Base-by-base conservation (phyloP, 2,888 invertebrate species). In the Synanthedon myopaeformis region DNA sequence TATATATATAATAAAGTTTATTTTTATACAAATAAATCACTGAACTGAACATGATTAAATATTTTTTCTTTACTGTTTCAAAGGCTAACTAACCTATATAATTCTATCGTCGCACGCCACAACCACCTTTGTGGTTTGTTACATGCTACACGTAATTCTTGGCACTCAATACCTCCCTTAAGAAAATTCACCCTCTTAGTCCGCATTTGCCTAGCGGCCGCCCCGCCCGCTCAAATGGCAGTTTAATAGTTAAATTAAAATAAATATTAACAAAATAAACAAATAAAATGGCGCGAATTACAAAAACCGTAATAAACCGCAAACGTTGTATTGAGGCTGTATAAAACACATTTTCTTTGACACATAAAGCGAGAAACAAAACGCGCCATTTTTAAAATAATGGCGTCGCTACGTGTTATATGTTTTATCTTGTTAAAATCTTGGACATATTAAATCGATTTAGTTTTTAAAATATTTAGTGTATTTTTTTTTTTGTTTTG, bases 101-200 rank as follows among this genome's bases (percentile, higher is more conserved):
- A 56, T 54, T 54, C 54, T 56, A 53, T 55, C 51, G 52, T 41
- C 41, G 55, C 53, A 52, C 54, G 53, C 54, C 42, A 53, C 54
- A 8, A 45, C n/a, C 28, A 17, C 23, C 35, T 35, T 3, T 35
- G 35, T 35, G 35, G 13, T 45, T 23, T 23, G 23, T 23, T 28
- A 49, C 45, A 17, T 48, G 49, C 50, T 57, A 59, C 53, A 72
- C 67, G 74, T 72, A 71, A 72, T 69, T 67, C 75, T 75, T 74
- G 72, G 74, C 75, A 80, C 78, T 79, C 75, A 64, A 78, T 70
- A 71, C 69, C 72, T 13, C 79, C 78, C 79, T 74, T 76, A 73
- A 78, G 74, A 77, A 79, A 74, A 73, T 72, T 68, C 74, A 63
- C 69, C 62, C 67, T 57, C 65, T 60, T 72, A 81, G 82, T 83